A percentile compares a stretch with the other conserved stretches of the same genome.
Conservation (phyloP, 1,140 invertebrate genomes). For the Diorhabda sublineata region DNA sequence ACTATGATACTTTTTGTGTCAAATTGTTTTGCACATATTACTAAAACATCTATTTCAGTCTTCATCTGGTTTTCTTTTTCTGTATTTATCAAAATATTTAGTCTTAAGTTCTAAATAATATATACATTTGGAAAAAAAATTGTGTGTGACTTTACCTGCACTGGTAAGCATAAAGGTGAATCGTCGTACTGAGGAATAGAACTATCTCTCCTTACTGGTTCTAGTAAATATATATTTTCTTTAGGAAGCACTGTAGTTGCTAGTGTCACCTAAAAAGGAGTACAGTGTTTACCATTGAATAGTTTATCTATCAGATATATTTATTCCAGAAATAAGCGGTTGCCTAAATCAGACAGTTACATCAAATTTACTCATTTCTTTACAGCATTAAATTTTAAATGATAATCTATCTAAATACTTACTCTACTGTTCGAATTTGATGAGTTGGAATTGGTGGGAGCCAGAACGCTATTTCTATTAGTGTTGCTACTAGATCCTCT, state of each 20-base stretch:
- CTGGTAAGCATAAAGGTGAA: not conserved
- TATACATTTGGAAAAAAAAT: not conserved
- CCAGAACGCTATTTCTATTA: slow-evolving; percentile 3
- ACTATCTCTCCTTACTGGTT: slow-evolving; percentile 5
- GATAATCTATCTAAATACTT: not conserved
- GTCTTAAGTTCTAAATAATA: not conserved
- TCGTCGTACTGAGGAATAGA: not conserved
- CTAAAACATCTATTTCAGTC: no score
- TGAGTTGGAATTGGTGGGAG: slow-evolving; percentile 1
- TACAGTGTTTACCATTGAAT: not conserved
- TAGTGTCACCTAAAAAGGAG: slow-evolving; percentile 15
- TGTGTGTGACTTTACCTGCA: not conserved
- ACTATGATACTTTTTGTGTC: no score
- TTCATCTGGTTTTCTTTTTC: not conserved
- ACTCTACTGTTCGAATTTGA: slow-evolving; percentile 12
- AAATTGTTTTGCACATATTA: not conserved
- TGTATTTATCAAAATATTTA: slow-evolving; percentile 3
- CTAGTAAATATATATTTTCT: slow-evolving; percentile 16
- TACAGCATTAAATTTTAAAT: not conserved
- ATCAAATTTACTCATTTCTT: not conserved
- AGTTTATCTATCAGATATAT: not conserved
- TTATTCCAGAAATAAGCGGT: not conserved
- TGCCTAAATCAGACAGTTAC: slow-evolving; percentile 4
- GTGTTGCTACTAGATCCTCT: slow-evolving; percentile 6
- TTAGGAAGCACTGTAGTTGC: slow-evolving; percentile 6